Conservation (phyloP, 2,888 invertebrate species). For the Alcis repandata region DNA sequence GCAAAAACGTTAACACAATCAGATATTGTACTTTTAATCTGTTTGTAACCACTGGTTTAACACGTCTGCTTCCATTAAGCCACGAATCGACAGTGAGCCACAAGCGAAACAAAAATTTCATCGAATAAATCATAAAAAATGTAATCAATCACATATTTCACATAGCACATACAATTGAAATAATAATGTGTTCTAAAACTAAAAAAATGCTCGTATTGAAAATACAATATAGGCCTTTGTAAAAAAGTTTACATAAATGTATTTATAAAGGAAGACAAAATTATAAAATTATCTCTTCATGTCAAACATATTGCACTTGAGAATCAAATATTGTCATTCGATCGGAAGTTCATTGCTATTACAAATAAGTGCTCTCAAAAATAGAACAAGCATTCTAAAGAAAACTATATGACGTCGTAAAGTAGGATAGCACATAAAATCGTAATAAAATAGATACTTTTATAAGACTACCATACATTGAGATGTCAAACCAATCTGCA, state of each 20-base stretch:
- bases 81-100: conserved; percentile 37
- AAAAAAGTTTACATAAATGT: conserved; percentile 58
- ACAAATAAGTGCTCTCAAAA: conserved; percentile 19
- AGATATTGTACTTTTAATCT: too few species aligned
- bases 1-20: neutral
- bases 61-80: conserved; percentile 31
- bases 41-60: conserved; percentile 4
- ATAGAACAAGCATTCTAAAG: conserved; percentile 16
- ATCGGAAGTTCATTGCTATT: conserved; percentile 19
- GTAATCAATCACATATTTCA: conserved; percentile 50
- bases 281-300: conserved; percentile 47
- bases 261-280: conserved; percentile 64
- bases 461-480: too few species aligned
- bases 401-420: neutral
- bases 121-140: conserved; percentile 52
- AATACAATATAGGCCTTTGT: conserved; percentile 65
- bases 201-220: conserved; percentile 66
- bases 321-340: conserved; percentile 10
- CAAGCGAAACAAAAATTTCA: conserved; percentile 55
- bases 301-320: conserved; percentile 63
- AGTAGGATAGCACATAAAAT: neutral
- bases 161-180: conserved; percentile 51
- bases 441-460: too few species aligned
- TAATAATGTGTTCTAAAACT: conserved; percentile 53
- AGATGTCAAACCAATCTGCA: too few species aligned